These are phyloP conservation scores for Glareola pratincola DNA, from an alignment of 2,113 vertebrate species.

Conservation along the genomic window DNA sequence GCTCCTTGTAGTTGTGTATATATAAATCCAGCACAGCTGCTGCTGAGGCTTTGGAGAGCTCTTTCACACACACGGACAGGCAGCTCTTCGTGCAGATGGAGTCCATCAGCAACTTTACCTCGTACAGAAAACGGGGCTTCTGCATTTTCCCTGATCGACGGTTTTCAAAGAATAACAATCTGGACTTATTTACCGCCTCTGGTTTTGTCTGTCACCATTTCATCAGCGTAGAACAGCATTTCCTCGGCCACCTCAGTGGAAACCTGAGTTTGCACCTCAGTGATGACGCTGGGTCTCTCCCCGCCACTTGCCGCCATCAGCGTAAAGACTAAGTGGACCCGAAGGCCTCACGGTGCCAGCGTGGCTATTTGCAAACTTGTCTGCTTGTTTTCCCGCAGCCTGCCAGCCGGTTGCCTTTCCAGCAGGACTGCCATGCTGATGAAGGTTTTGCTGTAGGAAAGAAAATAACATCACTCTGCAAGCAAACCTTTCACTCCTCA, in stretches of 20 bases:
- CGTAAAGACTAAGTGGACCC: neutral
- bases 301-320: neutral
- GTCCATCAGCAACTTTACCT: neutral
- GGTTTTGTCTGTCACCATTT: neutral
- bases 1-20: neutral
- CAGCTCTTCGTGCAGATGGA: neutral
- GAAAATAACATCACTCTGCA: neutral
- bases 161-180: neutral
- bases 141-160: neutral
- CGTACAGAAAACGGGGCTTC: neutral
- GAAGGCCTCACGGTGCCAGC: neutral
- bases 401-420: neutral
- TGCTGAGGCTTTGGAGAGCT: neutral
- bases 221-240: neutral
- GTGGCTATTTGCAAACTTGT: neutral
- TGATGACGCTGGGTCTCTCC: neutral
- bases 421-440: fast-evolving
- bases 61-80: fast-evolving
- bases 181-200: neutral
- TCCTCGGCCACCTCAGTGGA: neutral
- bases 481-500: neutral
- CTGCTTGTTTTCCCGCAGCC: neutral
- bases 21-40: neutral
- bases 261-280: neutral
- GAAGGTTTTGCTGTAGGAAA: neutral